These are phyloP conservation scores for Spinus olivaceus DNA, from an alignment of 2,797 vertebrate genomes.

Conservation along the genomic window DNA sequence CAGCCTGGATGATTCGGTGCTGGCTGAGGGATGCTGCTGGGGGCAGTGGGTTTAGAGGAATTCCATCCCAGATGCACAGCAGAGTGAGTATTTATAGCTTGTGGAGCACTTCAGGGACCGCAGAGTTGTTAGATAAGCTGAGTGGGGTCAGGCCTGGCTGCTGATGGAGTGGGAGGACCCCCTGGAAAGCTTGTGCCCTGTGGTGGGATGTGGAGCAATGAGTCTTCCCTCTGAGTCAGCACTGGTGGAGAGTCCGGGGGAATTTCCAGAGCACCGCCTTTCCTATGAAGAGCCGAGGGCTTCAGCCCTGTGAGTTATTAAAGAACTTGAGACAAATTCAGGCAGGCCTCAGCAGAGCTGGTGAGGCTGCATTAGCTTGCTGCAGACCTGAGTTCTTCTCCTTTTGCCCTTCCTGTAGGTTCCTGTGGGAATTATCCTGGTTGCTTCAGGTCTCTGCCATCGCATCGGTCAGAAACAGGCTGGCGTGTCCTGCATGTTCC, in stretches of 20 bases:
- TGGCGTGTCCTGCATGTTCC: background rate
- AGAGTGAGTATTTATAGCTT: conserved; percentile 39
- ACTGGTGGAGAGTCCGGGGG: conserved; percentile 24
- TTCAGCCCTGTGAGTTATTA: background rate
- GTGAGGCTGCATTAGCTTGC: background rate
- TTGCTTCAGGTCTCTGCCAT: background rate
- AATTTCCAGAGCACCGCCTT: conserved; percentile 54
- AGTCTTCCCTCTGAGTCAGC: conserved; percentile 53
- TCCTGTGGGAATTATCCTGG: background rate
- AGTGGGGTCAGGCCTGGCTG: background rate
- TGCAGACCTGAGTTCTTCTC: background rate
- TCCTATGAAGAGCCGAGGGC: background rate
- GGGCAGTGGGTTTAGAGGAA: conserved; percentile 46
- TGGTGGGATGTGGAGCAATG: conserved; percentile 2
- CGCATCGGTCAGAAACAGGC: background rate
- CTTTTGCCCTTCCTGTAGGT: background rate
- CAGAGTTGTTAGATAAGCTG: conserved; percentile 34
- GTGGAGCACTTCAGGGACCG: background rate
- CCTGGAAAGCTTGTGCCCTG: background rate
- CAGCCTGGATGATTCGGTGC: background rate
- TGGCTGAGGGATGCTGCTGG: conserved; percentile 52
- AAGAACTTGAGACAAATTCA: conserved; percentile 46
- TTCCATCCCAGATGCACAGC: background rate
- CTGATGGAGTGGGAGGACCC: conserved; percentile 4
- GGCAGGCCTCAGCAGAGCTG: conserved; percentile 39